Conservation (phyloP, 2,797 vertebrate genomes). For the Sparus aurata region DNA sequence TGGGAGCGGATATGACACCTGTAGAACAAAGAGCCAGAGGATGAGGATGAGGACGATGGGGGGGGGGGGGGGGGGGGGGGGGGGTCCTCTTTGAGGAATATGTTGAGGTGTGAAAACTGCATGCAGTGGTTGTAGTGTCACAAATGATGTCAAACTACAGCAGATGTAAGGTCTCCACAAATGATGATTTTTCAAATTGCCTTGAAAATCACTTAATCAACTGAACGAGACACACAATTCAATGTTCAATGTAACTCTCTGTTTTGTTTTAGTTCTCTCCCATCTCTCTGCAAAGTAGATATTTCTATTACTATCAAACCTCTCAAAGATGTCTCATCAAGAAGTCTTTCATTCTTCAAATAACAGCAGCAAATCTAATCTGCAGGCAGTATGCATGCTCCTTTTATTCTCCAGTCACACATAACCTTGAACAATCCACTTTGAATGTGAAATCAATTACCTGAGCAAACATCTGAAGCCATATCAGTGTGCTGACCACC, state of each 20-base stretch:
- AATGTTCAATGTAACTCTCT: not conserved
- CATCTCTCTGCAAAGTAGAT: not conserved
- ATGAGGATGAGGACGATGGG: not conserved
- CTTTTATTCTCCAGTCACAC: not conserved
- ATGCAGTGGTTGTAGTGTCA: too few relatives aligned
- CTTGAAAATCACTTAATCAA: not conserved
- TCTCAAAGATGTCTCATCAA: constrained; percentile 3
- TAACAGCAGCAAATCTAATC: constrained; percentile 2
- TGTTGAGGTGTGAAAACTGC: constrained; percentile 18
- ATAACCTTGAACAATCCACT: not conserved
- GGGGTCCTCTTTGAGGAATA: constrained; percentile 11
- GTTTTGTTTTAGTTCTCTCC: too few relatives aligned
- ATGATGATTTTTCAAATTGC: not conserved
- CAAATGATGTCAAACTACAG: too few relatives aligned
- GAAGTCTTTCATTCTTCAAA: not conserved
- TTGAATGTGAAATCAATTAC: constrained; percentile 3
- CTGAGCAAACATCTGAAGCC: not conserved
- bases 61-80: too few relatives aligned
- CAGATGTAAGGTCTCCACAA: too few relatives aligned
- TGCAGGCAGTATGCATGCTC: not conserved
- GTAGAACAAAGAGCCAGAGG: constrained; percentile 52
- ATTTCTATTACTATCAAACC: not conserved
- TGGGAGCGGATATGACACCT: constrained; percentile 27
- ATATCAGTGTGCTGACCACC: not conserved
- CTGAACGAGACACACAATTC: not conserved